Evolutionary conservation across 1,140 invertebrate genomes (phyloP), one percentile per base, ranked within the genome.

Genomic region (Nomia melanderi): DNA sequence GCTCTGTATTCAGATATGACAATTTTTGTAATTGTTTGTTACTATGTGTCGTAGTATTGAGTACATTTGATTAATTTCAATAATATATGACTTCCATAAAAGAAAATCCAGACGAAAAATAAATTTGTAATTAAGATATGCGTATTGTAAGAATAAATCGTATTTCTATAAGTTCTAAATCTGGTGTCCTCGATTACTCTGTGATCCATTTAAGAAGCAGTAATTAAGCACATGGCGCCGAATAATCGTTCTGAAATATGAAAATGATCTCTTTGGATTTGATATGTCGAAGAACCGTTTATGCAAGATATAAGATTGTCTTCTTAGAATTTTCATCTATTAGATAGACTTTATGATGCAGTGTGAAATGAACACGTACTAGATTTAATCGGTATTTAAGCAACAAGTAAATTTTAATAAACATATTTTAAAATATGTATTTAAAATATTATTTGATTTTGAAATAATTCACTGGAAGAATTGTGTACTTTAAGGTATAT

Each of bases 111-210:
- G 76, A 75, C 12, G 63, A 66, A 59, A 5, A 63, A 66, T 60
- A 82, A 84, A 82, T 90, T 89, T 90, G 89, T 89, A 90, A 88
- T 77, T 81, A 85, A 89, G 57, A 82, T 50, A 50, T 84, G 53
- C 74, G 69, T 84, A 88, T 84, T 89, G 81, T 87, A 88, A 87
- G 74, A 90, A 90, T 89, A 89, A 90, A 90, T 84, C 62, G 78
- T 88, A 88, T 89, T 88, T 90, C 81, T 89, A 89, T 84, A 89
- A 89, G 72, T 89, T 88, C 81, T 75, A 88, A 87, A 65, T 63
- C 64, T 84, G 71, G 77, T 79, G 72, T 84, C 63, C 17, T 71
- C 63, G 53, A 70, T 86, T 75, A 78, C 47, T 80, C 23, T 83
- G 39, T 67, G 9, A 83, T 59, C 57, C 67, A 59, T 8, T 50